These are phyloP conservation scores for Leptobrachium leishanense DNA, from an alignment of 2,113 vertebrate species.

Conservation along the genomic window DNA sequence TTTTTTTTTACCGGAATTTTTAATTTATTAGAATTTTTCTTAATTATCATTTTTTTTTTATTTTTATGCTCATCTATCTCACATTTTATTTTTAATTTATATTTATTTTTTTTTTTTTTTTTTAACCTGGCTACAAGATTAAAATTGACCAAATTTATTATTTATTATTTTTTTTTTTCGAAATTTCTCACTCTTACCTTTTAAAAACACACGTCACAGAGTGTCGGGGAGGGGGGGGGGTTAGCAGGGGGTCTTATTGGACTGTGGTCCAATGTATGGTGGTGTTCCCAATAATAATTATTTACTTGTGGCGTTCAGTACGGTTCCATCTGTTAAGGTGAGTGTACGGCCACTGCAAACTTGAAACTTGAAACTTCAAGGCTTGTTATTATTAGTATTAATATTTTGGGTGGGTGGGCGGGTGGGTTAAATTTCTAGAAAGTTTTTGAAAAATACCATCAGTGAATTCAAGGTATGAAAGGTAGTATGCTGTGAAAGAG, in stretches of 20 bases:
- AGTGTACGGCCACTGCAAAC: slow-evolving; percentile 59
- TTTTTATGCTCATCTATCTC: neutral
- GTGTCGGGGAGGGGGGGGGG: too few relatives aligned
- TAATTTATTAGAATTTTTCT: slow-evolving; percentile 50
- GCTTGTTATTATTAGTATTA: slow-evolving; percentile 58
- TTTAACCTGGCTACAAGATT: slow-evolving; percentile 54
- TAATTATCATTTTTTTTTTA: slow-evolving; percentile 54
- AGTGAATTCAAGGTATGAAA: slow-evolving; percentile 77
- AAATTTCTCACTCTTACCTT: slow-evolving; percentile 1
- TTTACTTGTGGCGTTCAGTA: slow-evolving; percentile 58
- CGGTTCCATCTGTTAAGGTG: slow-evolving; percentile 53
- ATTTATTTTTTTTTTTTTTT: slow-evolving; percentile 54
- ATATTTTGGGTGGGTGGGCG: neutral
- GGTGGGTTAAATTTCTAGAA: neutral
- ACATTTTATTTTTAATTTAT: slow-evolving; percentile 53
- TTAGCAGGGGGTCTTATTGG: slow-evolving; percentile 2
- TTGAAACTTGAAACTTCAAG: slow-evolving; percentile 59
- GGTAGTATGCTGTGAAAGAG: slow-evolving; percentile 70
- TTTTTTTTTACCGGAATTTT: slow-evolving; percentile 58
- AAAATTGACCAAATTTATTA: slow-evolving; percentile 62
- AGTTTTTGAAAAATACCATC: slow-evolving; percentile 57
- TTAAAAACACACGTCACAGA: slow-evolving; percentile 31
- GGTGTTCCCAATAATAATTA: slow-evolving; percentile 31
- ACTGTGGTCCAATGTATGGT: slow-evolving; percentile 31
- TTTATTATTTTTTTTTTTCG: slow-evolving; percentile 55